A percentile compares a stretch with the other conserved stretches of the same genome.
Evolutionary conservation across 2,888 invertebrate genomes (phyloP).

Genomic region (Erpobdella octoculata): DNA sequence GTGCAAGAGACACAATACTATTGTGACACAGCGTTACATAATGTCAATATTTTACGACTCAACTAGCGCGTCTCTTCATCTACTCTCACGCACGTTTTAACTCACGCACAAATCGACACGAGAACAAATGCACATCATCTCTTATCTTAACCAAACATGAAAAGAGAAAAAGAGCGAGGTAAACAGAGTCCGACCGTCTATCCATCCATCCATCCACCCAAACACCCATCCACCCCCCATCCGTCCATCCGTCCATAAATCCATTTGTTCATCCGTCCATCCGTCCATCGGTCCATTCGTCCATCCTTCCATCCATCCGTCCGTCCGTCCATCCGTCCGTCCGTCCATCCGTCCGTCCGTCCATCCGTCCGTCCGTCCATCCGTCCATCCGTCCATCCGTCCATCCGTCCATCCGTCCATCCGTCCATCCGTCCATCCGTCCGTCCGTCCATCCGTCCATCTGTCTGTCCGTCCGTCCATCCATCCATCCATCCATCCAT

Average conservation of each 20-base stretch:
- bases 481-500: no score
- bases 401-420: background rate
- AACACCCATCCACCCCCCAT: background rate
- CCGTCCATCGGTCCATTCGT: background rate
- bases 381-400: background rate
- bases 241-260: background rate
- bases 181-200: background rate
- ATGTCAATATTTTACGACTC: no score
- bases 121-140: no score
- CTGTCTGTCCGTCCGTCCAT: no score
- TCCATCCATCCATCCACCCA: background rate
- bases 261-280: background rate
- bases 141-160: no score
- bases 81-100: no score
- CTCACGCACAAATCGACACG: no score
- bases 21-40: no score
- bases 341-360: background rate
- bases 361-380: background rate
- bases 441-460: no score
- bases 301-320: background rate
- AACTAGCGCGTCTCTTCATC: no score
- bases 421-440: background rate
- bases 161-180: background rate
- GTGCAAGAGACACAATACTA: no score
- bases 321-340: background rate